phyloP scores from a whole-genome alignment of 2,797 vertebrate genomes.

The Pachyuromys duprasi region DNA sequence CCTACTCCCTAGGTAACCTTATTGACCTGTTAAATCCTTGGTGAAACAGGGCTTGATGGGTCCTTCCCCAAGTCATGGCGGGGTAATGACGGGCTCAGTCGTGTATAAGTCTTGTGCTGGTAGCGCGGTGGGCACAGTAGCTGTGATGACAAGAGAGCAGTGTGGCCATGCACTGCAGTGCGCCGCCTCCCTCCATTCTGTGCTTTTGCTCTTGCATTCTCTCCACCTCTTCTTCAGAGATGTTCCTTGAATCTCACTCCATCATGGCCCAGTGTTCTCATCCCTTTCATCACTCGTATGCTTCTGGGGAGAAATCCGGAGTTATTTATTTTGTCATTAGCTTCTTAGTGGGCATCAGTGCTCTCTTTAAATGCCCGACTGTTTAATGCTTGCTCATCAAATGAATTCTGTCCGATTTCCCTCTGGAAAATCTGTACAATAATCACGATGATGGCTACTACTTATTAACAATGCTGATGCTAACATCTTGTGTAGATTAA shows the following conservation, averaged over 20 bases:
- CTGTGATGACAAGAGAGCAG: too few relatives aligned
- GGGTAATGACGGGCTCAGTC: too few relatives aligned
- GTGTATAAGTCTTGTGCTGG: not conserved
- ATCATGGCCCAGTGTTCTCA: not conserved
- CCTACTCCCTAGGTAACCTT: not conserved
- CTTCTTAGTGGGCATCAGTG: not conserved
- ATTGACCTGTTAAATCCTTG: not conserved
- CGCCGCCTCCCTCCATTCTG: too few relatives aligned
- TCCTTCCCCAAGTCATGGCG: not conserved
- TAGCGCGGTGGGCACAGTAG: not conserved
- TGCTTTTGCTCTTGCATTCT: not conserved
- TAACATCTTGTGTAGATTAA: conserved; percentile 27
- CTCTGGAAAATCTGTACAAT: not conserved
- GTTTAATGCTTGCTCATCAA: conserved; percentile 36
- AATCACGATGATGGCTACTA: not conserved
- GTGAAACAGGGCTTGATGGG: not conserved
- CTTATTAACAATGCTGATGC: not conserved
- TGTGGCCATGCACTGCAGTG: not conserved
- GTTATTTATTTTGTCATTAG: not conserved
- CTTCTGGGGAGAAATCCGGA: not conserved
- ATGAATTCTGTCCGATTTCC: conserved; percentile 15
- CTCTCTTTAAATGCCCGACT: not conserved
- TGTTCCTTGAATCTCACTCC: too few relatives aligned
- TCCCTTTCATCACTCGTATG: not conserved
- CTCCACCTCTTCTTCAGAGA: not conserved